These are phyloP conservation scores for Malacoraja senta DNA, from an alignment of 2,797 vertebrate species.

Conservation along the genomic window DNA sequence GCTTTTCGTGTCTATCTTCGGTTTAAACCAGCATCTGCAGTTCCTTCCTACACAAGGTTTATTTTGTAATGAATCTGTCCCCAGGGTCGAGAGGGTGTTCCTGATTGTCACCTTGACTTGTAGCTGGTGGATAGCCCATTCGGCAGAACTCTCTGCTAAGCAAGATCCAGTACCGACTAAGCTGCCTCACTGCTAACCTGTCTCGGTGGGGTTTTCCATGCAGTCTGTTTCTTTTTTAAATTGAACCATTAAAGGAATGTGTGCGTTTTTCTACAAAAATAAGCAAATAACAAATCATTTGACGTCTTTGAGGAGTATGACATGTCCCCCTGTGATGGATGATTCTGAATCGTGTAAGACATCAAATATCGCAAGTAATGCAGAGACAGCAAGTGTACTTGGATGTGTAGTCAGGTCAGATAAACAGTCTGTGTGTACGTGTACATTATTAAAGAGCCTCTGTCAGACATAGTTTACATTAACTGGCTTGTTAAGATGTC, in stretches of 20 bases:
- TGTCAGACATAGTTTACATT: slow-evolving; percentile 34
- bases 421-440: slow-evolving; percentile 34
- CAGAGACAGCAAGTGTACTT: not conserved
- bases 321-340: slow-evolving; percentile 17
- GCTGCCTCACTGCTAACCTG: not conserved
- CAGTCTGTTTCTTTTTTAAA: not conserved
- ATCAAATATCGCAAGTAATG: slow-evolving; percentile 32
- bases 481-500: slow-evolving; percentile 29
- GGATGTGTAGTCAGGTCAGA: slow-evolving; percentile 25
- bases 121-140: not conserved
- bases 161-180: not conserved
- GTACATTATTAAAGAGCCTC: slow-evolving; percentile 33
- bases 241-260: slow-evolving; percentile 16
- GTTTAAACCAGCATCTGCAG: no score
- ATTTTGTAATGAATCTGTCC: not conserved
- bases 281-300: slow-evolving; percentile 28
- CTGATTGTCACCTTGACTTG: not conserved
- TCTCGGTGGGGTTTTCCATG: not conserved
- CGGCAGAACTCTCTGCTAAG: not conserved
- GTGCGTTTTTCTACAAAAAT: not conserved
- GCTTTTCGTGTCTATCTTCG: no score
- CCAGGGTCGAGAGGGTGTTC: not conserved
- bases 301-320: slow-evolving; percentile 1
- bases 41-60: no score
- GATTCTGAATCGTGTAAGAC: slow-evolving; percentile 31